A percentile compares a stretch with the other conserved stretches of the same genome.
phyloP scores from a whole-genome alignment of 2,888 invertebrate species.

The Chelonus formosanus region DNA sequence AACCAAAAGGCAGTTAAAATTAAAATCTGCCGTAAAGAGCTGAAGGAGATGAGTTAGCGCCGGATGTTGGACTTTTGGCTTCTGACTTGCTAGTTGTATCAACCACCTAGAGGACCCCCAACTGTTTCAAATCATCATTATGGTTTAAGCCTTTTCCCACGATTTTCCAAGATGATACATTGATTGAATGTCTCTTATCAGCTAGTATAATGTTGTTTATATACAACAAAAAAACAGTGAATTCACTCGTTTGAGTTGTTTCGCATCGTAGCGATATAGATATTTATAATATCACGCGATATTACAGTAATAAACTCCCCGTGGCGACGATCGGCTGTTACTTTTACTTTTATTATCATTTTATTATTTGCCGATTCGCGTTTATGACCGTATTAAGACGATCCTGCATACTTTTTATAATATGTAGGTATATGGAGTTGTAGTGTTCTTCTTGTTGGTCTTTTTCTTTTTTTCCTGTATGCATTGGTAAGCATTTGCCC shows the following conservation, averaged over 20 bases:
- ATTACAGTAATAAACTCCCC: constrained; percentile 55
- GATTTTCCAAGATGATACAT: constrained; percentile 2
- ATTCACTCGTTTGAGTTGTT: neutral
- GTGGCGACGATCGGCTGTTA: constrained; percentile 53
- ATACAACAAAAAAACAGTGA: neutral
- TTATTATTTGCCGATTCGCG: constrained; percentile 56
- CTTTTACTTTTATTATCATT: constrained; percentile 60
- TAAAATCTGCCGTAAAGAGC: constrained; percentile 59
- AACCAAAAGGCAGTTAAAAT: constrained; percentile 57
- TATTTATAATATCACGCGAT: constrained; percentile 37
- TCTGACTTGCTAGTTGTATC: constrained; percentile 34
- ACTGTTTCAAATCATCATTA: constrained; percentile 7
- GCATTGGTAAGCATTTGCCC: constrained; percentile 22
- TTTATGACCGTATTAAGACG: constrained; percentile 57
- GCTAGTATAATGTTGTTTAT: constrained; percentile 5
- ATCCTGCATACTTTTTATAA: constrained; percentile 22
- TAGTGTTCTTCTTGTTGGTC: constrained; percentile 46
- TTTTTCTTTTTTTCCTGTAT: constrained; percentile 31
- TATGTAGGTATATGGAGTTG: constrained; percentile 43
- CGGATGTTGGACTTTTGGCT: constrained; percentile 35
- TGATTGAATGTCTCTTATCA: constrained; percentile 17
- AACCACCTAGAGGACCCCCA: constrained; percentile 13
- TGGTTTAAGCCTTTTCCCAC: constrained; percentile 16
- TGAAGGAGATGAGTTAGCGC: constrained; percentile 52
- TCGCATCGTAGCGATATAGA: neutral